A percentile compares a stretch with the other conserved stretches of the same genome.
Evolutionary conservation across 1,140 invertebrate species (phyloP).

Genomic region (Drosophila rhopaloa): DNA sequence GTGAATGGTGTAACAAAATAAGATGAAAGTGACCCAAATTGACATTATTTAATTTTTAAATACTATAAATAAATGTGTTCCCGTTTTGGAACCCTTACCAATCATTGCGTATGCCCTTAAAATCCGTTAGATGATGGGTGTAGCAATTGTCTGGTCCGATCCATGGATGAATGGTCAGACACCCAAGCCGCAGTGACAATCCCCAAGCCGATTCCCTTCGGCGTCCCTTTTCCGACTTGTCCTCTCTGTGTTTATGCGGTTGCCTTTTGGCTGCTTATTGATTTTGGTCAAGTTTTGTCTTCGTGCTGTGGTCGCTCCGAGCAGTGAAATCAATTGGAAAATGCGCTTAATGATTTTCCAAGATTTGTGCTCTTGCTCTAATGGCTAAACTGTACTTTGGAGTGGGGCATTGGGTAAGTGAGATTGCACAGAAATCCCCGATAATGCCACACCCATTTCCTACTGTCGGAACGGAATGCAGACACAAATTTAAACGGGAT

Average conservation of each 20-base stretch:
- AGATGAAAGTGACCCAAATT: no score
- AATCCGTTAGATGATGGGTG: not conserved
- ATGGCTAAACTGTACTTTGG: conserved; percentile 63
- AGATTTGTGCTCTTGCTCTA: conserved; percentile 53
- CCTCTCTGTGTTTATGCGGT: conserved; percentile 44
- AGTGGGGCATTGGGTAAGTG: conserved; percentile 15
- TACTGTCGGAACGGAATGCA: conserved; percentile 53
- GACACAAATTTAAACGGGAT: conserved; percentile 5
- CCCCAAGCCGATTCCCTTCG: conserved; percentile 5
- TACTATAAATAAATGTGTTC: no score
- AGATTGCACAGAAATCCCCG: conserved; percentile 52
- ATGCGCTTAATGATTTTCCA: conserved; percentile 78
- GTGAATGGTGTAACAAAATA: no score
- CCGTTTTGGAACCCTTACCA: no score
- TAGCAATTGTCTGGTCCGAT: conserved; percentile 24
- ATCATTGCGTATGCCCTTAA: not conserved
- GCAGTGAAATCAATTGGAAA: conserved; percentile 81
- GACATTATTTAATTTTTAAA: no score
- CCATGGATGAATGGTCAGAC: conserved; percentile 50
- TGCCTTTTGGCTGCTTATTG: conserved; percentile 75
- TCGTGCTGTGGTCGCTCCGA: conserved; percentile 47
- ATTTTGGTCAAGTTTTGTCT: conserved; percentile 60
- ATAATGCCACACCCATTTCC: conserved; percentile 63
- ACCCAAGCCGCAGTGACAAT: conserved; percentile 53
- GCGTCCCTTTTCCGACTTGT: conserved; percentile 11